Evolutionary conservation across 2,797 vertebrate genomes (phyloP), one percentile per base, ranked within the genome.

Genomic region (Periophthalmus magnuspinnatus): DNA sequence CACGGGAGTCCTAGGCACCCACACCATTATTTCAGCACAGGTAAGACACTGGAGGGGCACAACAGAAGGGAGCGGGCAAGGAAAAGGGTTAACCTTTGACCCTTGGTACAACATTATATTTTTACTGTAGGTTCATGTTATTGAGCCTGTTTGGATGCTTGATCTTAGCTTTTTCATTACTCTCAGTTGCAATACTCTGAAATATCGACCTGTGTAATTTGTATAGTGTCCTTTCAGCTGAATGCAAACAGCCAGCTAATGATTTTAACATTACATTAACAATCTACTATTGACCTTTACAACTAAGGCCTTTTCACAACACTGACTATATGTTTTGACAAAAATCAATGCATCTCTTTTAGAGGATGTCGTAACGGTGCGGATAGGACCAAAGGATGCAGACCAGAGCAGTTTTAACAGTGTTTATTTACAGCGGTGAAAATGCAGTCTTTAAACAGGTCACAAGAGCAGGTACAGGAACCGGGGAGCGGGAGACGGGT

Each of bases 51-150:
- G 41, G 5, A 5, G 36, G 21, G 45, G 3, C 16, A 21, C 2
- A 16, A 3, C 8, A 33, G 45, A n/a, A 2, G 19, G 8, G n/a
- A 48, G 16, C 3, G 19, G 55, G 52, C 21, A 34, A 59, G 45
- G 6, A 68, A 71, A 60, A 6, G 2, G 16, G 63, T 60, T 81
- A 80, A 90, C 82, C 81, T 84, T 67, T 89, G 87, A 87, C 88
- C 86, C 78, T 21, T 78, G 6, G 54, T 50, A 17, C 57, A 9
- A 65, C 41, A 57, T 34, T 4, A 11, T 14, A 21, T 41, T 55
- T 72, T 9, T 2, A n/a, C 33, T 60, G 58, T 58, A 33, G 28
- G 6, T 58, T 34, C 33, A 6, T 45, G 13, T 45, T 45, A 28
- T 28, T 45, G 45, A 4, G 41, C 4, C 14, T 45, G 13, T 14